Evolutionary conservation across 2,113 vertebrate genomes (phyloP).

Genomic region (Gallinago jamesoni): DNA sequence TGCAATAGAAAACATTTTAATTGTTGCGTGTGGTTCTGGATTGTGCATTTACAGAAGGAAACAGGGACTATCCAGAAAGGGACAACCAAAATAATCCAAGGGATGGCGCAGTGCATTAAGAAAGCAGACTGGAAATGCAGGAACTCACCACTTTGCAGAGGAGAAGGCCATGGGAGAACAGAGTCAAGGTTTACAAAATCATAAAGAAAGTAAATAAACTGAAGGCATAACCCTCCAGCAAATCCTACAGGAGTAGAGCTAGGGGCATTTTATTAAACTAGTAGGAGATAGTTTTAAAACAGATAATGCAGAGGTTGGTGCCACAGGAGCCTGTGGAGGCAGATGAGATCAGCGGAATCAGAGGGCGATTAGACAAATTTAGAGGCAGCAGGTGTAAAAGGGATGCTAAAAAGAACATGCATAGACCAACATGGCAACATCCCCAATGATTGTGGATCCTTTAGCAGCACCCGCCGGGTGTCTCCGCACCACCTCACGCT

Average conservation of each 20-base stretch:
- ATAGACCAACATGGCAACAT: neutral
- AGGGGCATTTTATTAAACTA: neutral
- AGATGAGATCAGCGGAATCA: neutral
- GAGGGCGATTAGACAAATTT: neutral
- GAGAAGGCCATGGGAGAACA: neutral
- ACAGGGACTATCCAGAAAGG: neutral
- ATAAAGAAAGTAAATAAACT: neutral
- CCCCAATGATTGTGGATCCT: neutral
- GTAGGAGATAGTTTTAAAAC: neutral
- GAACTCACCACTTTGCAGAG: neutral
- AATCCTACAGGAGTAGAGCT: neutral
- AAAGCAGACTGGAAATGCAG: neutral
- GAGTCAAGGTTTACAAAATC: neutral
- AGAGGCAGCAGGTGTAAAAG: neutral
- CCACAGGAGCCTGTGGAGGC: neutral
- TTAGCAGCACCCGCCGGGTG: neutral
- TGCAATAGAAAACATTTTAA: neutral
- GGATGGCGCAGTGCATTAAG: neutral
- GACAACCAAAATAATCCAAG: neutral
- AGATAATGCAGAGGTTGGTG: neutral
- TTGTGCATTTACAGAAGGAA: neutral
- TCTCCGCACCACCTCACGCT: neutral
- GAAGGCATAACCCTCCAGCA: neutral
- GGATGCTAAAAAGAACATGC: neutral
- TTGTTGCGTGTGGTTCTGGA: neutral